Evolutionary conservation across 2,113 vertebrate genomes (phyloP).

Genomic region (Megaceryle torquata): DNA sequence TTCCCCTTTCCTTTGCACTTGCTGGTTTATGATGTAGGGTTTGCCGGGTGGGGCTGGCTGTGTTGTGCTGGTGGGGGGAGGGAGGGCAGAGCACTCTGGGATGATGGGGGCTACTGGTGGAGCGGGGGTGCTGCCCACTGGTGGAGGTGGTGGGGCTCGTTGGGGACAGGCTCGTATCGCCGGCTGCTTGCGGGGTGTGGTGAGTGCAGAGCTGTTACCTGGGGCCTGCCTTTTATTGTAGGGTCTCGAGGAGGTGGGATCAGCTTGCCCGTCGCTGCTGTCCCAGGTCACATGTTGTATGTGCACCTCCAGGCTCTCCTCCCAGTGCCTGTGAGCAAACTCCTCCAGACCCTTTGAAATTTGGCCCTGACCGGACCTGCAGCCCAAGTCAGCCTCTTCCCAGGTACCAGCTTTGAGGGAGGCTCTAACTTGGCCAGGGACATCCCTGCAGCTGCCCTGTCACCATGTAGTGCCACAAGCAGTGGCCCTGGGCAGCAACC

Average conservation of each 20-base stretch:
- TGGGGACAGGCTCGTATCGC: neutral
- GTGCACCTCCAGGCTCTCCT: neutral
- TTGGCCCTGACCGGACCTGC: neutral
- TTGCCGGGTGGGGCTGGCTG: neutral
- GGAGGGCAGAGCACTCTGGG: neutral
- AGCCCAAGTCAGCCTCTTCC: neutral
- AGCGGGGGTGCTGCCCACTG: neutral
- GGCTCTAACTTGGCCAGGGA: neutral
- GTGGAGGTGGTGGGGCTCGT: neutral
- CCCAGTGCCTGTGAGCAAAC: neutral
- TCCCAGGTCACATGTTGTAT: rapidly evolving
- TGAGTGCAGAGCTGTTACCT: neutral
- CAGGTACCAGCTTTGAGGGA: neutral
- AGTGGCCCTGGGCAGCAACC: rapidly evolving
- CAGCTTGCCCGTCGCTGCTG: neutral
- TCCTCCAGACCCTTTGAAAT: neutral
- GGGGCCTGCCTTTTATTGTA: neutral
- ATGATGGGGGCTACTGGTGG: neutral
- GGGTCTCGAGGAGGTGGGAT: neutral
- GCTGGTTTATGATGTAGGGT: neutral
- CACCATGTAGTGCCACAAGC: rapidly evolving
- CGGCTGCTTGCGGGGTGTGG: neutral
- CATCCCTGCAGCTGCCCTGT: neutral
- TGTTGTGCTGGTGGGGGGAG: neutral
- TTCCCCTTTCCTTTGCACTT: neutral